A percentile compares a stretch with the other conserved stretches of the same genome.
These are phyloP conservation scores for Psix sp. DNA, from an alignment of 1,140 invertebrate species.

Conservation along the genomic window DNA sequence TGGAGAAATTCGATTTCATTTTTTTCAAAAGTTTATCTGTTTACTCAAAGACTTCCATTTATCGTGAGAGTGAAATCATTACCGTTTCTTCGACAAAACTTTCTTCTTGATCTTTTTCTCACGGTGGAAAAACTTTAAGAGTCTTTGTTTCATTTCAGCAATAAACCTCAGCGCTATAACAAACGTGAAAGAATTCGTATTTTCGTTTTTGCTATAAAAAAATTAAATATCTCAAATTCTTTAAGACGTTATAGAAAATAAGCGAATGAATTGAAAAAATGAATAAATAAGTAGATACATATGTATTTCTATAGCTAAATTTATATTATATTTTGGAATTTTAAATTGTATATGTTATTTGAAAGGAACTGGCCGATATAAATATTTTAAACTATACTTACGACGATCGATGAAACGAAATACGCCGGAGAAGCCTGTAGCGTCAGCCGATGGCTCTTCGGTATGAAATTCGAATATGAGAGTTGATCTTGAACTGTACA, in stretches of 20 bases:
- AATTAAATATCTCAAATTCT: too few relatives aligned
- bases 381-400: conserved; percentile 78
- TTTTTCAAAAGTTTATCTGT: conserved; percentile 18
- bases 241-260: too few relatives aligned
- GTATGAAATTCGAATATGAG: conserved; percentile 89
- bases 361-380: conserved; percentile 20
- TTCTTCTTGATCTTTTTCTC: neutral
- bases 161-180: too few relatives aligned
- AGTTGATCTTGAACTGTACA: conserved; percentile 88
- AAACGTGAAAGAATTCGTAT: too few relatives aligned
- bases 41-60: conserved; percentile 11
- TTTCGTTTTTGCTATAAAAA: too few relatives aligned
- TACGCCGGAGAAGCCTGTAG: conserved; percentile 86
- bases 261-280: too few relatives aligned
- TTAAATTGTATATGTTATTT: conserved; percentile 38
- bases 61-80: conserved; percentile 5
- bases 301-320: neutral
- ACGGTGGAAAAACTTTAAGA: neutral
- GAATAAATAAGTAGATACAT: too few relatives aligned
- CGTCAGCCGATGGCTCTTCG: conserved; percentile 80
- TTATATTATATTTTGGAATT: conserved; percentile 35
- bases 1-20: conserved; percentile 21
- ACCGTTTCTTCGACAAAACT: too few relatives aligned
- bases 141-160: too few relatives aligned
- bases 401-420: conserved; percentile 89